phyloP scores from a whole-genome alignment of 2,113 vertebrate species.

The Gulo gulo region DNA sequence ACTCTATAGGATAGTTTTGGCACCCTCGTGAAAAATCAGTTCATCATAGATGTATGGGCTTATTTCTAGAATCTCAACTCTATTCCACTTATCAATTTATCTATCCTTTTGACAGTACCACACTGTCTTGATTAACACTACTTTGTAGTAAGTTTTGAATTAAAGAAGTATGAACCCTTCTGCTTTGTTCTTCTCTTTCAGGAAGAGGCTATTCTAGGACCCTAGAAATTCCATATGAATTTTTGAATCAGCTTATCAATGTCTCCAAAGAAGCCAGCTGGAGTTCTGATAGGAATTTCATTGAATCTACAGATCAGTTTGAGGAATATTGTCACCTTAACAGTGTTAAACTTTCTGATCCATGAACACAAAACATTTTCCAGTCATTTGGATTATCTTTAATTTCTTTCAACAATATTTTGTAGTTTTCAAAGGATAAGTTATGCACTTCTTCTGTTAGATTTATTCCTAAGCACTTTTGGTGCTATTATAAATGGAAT shows the following conservation, averaged over 20 bases:
- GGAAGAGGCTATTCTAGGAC: neutral
- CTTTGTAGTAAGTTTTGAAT: neutral
- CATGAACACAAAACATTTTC: neutral
- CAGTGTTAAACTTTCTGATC: neutral
- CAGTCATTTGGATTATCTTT: neutral
- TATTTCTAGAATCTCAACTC: neutral
- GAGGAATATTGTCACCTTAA: neutral
- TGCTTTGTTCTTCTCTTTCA: neutral
- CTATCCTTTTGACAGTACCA: neutral
- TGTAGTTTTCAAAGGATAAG: neutral
- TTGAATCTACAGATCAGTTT: neutral
- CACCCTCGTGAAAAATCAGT: neutral
- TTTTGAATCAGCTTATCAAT: neutral
- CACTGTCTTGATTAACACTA: neutral
- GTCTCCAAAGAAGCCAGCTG: neutral
- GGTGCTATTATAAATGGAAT: neutral
- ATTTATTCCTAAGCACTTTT: neutral
- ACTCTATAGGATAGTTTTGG: neutral
- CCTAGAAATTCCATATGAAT: neutral
- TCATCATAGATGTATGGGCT: neutral
- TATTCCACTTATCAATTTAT: neutral
- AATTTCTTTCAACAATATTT: neutral
- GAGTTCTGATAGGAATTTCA: neutral
- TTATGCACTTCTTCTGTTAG: neutral
- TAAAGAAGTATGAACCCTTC: neutral